Conservation (phyloP, 2,113 vertebrate genomes). For the Limnothrissa miodon region DNA sequence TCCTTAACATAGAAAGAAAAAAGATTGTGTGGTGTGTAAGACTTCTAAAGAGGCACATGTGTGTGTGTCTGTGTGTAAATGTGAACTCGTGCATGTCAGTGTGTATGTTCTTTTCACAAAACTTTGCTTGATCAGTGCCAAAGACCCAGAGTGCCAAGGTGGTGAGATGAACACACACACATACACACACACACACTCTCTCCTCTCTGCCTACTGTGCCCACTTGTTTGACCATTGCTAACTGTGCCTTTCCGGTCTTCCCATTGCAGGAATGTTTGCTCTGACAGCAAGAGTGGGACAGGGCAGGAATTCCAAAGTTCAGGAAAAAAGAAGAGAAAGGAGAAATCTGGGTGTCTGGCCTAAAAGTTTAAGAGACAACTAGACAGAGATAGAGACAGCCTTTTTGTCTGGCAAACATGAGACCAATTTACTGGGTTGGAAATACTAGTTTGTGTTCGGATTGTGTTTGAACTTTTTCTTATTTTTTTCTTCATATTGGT, state of each 20-base stretch:
- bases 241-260: conserved; percentile 5
- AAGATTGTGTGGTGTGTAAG: too few relatives aligned
- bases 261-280: conserved; percentile 19
- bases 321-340: background rate
- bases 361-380: background rate
- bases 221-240: background rate
- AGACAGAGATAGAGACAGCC: background rate
- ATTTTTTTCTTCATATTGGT: too few relatives aligned
- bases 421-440: too few relatives aligned
- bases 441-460: too few relatives aligned
- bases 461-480: too few relatives aligned
- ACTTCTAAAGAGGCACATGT: background rate
- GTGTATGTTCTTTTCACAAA: background rate
- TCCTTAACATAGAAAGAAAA: too few relatives aligned
- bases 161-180: background rate
- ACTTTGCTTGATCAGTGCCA: background rate
- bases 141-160: background rate
- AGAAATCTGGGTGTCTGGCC: background rate
- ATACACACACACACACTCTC: background rate
- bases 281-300: background rate
- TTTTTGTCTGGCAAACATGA: background rate
- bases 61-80: background rate
- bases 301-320: conserved; percentile 11
- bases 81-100: background rate
- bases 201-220: background rate